Percentiles rank a stretch among this genome's conserved stretches.
Conservation (phyloP, 2,113 vertebrate genomes). For the Mixornis gularis region DNA sequence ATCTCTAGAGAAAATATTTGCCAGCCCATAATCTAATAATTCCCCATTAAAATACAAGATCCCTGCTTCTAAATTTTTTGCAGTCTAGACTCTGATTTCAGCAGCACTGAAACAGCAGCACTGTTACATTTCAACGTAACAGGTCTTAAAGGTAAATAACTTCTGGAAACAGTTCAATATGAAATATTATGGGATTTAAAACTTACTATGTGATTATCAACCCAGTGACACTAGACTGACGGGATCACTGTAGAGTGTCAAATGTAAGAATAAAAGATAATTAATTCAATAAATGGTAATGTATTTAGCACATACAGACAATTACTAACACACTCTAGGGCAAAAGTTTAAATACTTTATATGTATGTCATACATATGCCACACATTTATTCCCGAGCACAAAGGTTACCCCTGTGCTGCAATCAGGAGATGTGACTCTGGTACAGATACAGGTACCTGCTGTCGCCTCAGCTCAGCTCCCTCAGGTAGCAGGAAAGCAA, state of each 20-base stretch:
- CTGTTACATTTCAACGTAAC: background rate
- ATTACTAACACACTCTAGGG: background rate
- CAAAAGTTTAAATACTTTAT: constrained; percentile 10
- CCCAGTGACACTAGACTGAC: background rate
- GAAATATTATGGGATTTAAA: constrained; percentile 6
- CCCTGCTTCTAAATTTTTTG: background rate
- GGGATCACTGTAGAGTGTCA: background rate
- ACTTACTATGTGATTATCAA: constrained; percentile 10
- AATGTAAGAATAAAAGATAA: constrained; percentile 14
- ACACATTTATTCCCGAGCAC: background rate
- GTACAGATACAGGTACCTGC: background rate
- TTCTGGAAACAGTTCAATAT: background rate
- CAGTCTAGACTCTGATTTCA: background rate
- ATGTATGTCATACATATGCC: background rate
- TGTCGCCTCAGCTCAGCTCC: background rate
- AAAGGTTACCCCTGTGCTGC: background rate
- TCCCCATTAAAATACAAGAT: background rate
- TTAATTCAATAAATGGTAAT: constrained; percentile 32
- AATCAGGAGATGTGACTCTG: background rate
- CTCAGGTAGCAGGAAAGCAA: background rate
- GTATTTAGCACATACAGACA: constrained; percentile 22
- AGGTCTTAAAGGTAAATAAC: background rate
- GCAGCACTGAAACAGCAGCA: background rate
- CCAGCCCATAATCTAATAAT: background rate
- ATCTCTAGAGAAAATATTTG: background rate